phyloP scores from a whole-genome alignment of 2,797 vertebrate species.

The Leptodactylus fallax region DNA sequence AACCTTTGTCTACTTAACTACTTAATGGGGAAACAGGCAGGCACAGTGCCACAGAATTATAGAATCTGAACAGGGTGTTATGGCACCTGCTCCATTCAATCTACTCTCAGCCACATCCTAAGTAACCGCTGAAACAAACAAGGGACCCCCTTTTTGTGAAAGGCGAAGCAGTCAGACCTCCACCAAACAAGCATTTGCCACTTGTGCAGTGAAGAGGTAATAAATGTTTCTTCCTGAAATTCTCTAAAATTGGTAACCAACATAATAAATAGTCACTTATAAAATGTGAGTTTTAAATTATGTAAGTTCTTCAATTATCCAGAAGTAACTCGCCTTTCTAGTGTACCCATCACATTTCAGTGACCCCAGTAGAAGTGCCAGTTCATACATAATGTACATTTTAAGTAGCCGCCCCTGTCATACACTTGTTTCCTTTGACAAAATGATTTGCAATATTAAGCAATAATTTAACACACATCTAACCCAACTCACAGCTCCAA shows the following conservation, averaged over 20 bases:
- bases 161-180: no score
- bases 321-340: not conserved
- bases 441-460: conserved; percentile 2
- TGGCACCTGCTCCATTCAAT: no score
- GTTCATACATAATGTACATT: conserved; percentile 37
- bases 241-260: not conserved
- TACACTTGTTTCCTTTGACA: not conserved
- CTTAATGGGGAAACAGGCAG: no score
- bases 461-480: conserved; percentile 6
- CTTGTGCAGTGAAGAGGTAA: not conserved
- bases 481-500: not conserved
- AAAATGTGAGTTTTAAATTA: not conserved
- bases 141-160: no score
- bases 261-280: not conserved
- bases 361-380: not conserved
- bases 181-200: no score
- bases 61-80: no score
- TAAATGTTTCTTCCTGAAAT: not conserved
- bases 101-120: no score
- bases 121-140: no score
- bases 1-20: no score
- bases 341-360: not conserved
- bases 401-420: not conserved
- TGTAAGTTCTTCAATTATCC: not conserved
- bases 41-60: no score